Evolutionary conservation across 2,888 invertebrate genomes (phyloP).

Genomic region (Drosophila picticornis): DNA sequence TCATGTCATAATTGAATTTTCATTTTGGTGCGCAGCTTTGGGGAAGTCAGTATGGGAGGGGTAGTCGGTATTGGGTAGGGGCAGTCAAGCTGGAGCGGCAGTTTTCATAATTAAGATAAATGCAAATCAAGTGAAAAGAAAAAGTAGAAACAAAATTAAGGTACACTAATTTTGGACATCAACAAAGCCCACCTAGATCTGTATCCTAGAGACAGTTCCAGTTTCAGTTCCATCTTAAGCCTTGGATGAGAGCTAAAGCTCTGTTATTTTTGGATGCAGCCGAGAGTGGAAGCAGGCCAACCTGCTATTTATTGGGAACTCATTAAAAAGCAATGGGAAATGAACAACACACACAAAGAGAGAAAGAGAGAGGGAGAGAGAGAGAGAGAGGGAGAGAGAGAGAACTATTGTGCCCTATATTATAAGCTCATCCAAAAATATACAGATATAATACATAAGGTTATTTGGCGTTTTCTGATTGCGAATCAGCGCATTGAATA

Average conservation of each 20-base stretch:
- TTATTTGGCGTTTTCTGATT: neutral
- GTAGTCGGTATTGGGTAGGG: neutral
- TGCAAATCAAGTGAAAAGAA: slow-evolving; percentile 34
- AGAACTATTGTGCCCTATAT: neutral
- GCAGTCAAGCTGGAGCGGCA: slow-evolving; percentile 10
- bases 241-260: slow-evolving; percentile 41
- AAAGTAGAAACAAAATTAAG: slow-evolving; percentile 9
- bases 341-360: neutral
- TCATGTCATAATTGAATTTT: slow-evolving; percentile 77
- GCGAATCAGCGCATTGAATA: neutral
- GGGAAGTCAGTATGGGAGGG: neutral
- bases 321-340: slow-evolving; percentile 64
- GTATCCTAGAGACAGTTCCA: slow-evolving; percentile 12
- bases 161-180: slow-evolving; percentile 58
- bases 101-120: slow-evolving; percentile 65
- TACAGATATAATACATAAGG: neutral
- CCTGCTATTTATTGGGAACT: slow-evolving; percentile 65
- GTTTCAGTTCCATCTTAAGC: slow-evolving; percentile 2
- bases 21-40: slow-evolving; percentile 60
- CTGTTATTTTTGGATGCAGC: slow-evolving; percentile 7
- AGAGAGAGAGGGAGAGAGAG: neutral
- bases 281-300: slow-evolving; percentile 1
- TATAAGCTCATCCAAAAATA: neutral
- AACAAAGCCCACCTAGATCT: slow-evolving; percentile 6
- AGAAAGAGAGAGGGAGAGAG: no score